A percentile compares a stretch with the other conserved stretches of the same genome.
Conservation (phyloP, 2,113 vertebrate species). For the Brienomyrus longianalis region DNA sequence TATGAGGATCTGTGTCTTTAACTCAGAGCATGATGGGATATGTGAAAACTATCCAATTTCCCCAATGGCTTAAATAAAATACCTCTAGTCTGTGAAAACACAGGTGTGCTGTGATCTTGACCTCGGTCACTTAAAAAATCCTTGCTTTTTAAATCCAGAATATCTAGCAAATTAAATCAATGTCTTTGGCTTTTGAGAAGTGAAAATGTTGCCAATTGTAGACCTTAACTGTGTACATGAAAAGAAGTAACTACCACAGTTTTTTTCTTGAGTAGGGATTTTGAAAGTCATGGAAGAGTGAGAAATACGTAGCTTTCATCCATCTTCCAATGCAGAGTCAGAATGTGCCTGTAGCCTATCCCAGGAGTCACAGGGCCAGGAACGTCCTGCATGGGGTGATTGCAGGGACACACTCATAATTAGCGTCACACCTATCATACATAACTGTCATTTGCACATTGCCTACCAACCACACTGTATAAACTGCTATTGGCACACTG, state of each 20-base stretch:
- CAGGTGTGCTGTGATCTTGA: background rate
- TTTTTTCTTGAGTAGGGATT: background rate
- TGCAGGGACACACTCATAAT: too few relatives aligned
- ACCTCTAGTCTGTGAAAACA: background rate
- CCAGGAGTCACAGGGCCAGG: background rate
- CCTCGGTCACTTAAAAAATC: background rate
- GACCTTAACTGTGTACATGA: background rate
- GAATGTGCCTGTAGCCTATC: background rate
- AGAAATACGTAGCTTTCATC: background rate
- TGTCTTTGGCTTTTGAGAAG: background rate
- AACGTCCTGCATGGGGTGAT: too few relatives aligned
- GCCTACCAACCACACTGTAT: too few relatives aligned
- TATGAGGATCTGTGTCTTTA: background rate
- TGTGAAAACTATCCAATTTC: background rate
- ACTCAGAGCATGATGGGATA: background rate
- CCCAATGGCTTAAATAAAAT: background rate
- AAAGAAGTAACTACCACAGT: background rate
- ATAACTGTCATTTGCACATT: too few relatives aligned
- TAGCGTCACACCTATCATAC: too few relatives aligned
- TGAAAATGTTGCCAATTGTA: background rate
- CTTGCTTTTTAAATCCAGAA: background rate
- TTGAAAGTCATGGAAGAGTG: background rate
- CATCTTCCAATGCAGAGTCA: background rate
- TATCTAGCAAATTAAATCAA: background rate
- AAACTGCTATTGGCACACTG: too few relatives aligned